phyloP scores from a whole-genome alignment of 2,888 invertebrate genomes.

The Tinea semifulvella region DNA sequence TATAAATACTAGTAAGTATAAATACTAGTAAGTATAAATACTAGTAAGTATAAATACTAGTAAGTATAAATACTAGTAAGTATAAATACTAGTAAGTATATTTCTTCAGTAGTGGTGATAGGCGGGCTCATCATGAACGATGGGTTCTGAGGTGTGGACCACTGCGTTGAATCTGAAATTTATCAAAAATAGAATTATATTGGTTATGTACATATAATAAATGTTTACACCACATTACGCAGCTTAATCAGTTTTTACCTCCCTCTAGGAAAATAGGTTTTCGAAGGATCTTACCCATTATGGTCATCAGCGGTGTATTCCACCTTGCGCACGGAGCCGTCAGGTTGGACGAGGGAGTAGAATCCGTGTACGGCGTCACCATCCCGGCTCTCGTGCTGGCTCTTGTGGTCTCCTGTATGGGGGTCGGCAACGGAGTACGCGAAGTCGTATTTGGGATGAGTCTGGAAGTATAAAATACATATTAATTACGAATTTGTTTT shows the following conservation, averaged over 20 bases:
- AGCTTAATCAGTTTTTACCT: no score
- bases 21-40: background rate
- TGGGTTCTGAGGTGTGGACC: slow-evolving; percentile 9
- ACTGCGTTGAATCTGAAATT: slow-evolving; percentile 13
- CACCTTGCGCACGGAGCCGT: slow-evolving; percentile 69
- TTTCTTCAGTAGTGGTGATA: slow-evolving; percentile 9
- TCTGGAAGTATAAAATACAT: slow-evolving; percentile 16
- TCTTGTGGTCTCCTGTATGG: slow-evolving; percentile 69
- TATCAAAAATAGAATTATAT: background rate
- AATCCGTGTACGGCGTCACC: slow-evolving; percentile 73
- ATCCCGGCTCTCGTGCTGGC: slow-evolving; percentile 66
- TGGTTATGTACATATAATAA: no score
- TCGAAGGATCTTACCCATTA: slow-evolving; percentile 60
- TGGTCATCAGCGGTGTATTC: slow-evolving; percentile 69
- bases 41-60: background rate
- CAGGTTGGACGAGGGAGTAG: slow-evolving; percentile 69
- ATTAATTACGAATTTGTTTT: no score
- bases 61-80: background rate
- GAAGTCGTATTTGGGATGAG: slow-evolving; percentile 69
- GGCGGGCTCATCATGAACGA: slow-evolving; percentile 10
- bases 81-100: background rate
- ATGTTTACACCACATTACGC: no score
- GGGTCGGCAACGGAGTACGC: slow-evolving; percentile 70
- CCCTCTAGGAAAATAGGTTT: no score
- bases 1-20: no score